Evolutionary conservation across 2,113 vertebrate genomes (phyloP), one percentile per base, ranked within the genome.

Genomic region (Epinephelus lanceolatus): DNA sequence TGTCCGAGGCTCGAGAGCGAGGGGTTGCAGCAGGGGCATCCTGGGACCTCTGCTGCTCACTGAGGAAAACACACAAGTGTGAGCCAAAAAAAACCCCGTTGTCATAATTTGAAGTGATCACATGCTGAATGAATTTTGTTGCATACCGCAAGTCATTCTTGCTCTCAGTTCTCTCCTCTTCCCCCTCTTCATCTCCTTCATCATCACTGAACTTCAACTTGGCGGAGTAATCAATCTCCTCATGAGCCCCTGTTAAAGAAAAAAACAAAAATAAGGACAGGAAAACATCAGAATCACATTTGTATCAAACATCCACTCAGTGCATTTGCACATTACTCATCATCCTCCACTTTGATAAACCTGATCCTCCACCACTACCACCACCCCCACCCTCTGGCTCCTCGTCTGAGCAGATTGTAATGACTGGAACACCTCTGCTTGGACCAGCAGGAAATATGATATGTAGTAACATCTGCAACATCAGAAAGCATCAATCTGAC

Each of bases 151-250:
- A 92, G 79, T 94, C 90, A 66, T 90, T 95, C 53, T 88, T 93
- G 88, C 73, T 84, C 79, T 97, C 96, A 6, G 92, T 77, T 81
- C 91, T 91, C 75, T 97, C 96, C 27, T 97, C 96, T 14, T 98
- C 96, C 0, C 95, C 96, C 23, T 97, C 97, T 70, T 97, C 96
- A 2, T 97, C 97, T 5, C 97, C 97, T 94, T 98, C 97, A 86
- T 98, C 97, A 59, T 98, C 97, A 5, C 97, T 98, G 94, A 98
- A 98, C 87, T 98, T 97, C 83, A 98, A 94, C 85, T 98, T 98
- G 74, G 97, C 97, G 0, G 97, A 97, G 91, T 98, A 98, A 90
- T 98, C 97, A 2, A 98, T 97, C 93, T 98, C 97, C 89, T 98
- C 97, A 15, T 98, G 97, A 70, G 97, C 96, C 23, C 97, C 97